Percentiles rank a stretch among this genome's conserved stretches.
These are phyloP conservation scores for Isurus oxyrinchus DNA, from an alignment of 2,113 vertebrate species.

Conservation along the genomic window DNA sequence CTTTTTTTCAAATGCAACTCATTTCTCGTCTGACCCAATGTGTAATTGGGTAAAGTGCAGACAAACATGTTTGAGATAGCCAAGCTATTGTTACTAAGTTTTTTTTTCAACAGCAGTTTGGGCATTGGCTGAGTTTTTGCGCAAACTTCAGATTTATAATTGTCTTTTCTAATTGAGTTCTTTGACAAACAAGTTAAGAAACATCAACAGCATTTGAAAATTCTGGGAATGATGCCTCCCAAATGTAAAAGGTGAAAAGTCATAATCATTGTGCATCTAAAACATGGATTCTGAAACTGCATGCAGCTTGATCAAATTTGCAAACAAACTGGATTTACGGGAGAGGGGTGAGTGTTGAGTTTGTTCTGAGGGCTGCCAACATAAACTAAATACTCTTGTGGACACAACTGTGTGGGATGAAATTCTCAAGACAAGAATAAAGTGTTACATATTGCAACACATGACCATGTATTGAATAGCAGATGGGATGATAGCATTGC, in stretches of 20 bases:
- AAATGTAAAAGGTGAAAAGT: background rate
- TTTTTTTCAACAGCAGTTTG: background rate
- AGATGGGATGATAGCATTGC: background rate
- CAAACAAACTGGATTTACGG: background rate
- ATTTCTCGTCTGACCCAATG: background rate
- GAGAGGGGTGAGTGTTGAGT: background rate
- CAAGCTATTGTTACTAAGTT: background rate
- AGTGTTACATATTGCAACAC: background rate
- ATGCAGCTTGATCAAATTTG: background rate
- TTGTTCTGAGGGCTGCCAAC: background rate
- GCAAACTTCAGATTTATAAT: background rate
- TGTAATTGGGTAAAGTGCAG: background rate
- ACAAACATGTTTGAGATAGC: background rate
- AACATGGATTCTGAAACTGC: background rate
- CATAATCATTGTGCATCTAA: background rate
- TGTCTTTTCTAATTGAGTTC: background rate
- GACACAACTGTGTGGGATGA: background rate
- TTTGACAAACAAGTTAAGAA: background rate
- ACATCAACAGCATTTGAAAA: background rate
- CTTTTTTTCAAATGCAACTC: background rate
- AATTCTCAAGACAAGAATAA: background rate
- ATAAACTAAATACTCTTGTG: background rate
- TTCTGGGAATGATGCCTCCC: background rate
- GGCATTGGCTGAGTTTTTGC: background rate
- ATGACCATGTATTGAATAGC: background rate